Conservation (phyloP, 2,113 vertebrate species). For the Prinia subflava region DNA sequence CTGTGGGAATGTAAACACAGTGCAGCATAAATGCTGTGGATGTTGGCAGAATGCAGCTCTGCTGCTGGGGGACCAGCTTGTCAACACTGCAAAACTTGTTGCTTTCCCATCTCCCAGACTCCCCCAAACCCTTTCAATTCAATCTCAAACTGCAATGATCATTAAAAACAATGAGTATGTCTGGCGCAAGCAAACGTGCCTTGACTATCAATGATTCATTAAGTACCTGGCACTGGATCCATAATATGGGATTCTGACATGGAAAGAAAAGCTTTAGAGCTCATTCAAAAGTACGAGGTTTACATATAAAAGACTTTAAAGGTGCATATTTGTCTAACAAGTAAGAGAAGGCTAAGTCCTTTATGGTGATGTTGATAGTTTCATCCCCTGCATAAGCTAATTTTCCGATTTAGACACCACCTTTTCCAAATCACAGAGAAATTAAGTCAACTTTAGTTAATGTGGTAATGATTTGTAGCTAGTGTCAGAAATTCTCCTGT, state of each 20-base stretch:
- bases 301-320: constrained; percentile 31
- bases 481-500: constrained; percentile 76
- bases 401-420: constrained; percentile 56
- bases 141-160: constrained; percentile 66
- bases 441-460: constrained; percentile 74
- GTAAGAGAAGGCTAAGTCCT: background rate
- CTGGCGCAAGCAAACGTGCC: constrained; percentile 66
- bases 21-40: background rate
- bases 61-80: background rate
- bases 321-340: constrained; percentile 3
- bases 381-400: constrained; percentile 12
- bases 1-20: background rate
- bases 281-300: constrained; percentile 26
- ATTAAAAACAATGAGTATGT: constrained; percentile 73
- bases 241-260: constrained; percentile 51
- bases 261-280: constrained; percentile 59
- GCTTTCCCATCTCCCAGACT: constrained; percentile 43
- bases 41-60: background rate
- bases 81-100: constrained; percentile 28
- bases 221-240: constrained; percentile 64
- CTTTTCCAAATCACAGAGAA: constrained; percentile 69
- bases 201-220: constrained; percentile 63
- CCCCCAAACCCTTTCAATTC: constrained; percentile 54
- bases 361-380: background rate
- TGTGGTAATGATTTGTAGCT: constrained; percentile 78